Conservation (phyloP, 2,113 vertebrate species). For the Corydoras sp. region DNA sequence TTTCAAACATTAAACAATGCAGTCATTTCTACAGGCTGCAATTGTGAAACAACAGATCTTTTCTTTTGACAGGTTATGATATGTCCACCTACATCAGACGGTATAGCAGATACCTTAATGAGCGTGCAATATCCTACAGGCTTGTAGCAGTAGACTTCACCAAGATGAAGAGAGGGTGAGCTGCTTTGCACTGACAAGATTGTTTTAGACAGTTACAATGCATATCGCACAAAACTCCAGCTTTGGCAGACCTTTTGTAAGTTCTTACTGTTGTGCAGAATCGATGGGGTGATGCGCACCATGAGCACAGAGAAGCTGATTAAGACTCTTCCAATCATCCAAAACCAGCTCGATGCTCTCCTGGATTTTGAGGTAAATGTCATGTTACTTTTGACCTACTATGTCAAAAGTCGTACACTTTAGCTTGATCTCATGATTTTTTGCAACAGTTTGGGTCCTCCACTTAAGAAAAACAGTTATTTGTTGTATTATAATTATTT, state of each 20-base stretch:
- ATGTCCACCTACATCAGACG: slow-evolving; percentile 94
- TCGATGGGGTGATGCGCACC: slow-evolving; percentile 85
- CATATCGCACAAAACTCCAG: background rate
- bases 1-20: background rate
- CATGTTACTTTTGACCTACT: background rate
- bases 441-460: too few relatives aligned
- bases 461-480: too few relatives aligned
- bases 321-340: slow-evolving; percentile 88
- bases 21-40: background rate
- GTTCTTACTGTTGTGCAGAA: slow-evolving; percentile 55
- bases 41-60: background rate
- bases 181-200: background rate
- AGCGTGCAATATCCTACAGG: slow-evolving; percentile 90
- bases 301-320: slow-evolving; percentile 90
- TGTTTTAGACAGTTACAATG: background rate
- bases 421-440: too few relatives aligned
- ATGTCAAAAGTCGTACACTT: too few relatives aligned
- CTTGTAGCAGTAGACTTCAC: slow-evolving; percentile 90
- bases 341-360: slow-evolving; percentile 89
- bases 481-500: too few relatives aligned
- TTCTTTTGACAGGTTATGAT: slow-evolving; percentile 72
- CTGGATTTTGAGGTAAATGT: slow-evolving; percentile 85
- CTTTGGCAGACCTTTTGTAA: slow-evolving; percentile 8
- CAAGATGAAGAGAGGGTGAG: slow-evolving; percentile 91
- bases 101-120: slow-evolving; percentile 93